Conservation (phyloP, 1,140 invertebrate species). For the Grapholita molesta region DNA sequence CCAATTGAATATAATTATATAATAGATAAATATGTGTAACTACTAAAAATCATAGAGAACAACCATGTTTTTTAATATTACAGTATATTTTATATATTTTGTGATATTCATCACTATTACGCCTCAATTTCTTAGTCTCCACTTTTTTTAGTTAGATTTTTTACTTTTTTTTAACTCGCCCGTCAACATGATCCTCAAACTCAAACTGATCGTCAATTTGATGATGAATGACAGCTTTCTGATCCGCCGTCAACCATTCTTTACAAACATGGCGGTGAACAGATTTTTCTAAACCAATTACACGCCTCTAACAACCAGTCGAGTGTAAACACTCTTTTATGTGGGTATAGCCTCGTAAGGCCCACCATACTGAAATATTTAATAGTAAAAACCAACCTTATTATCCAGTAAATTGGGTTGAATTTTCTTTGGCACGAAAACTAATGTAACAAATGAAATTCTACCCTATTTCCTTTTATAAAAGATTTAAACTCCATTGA, state of each 20-base stretch:
- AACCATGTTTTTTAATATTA: too few relatives aligned
- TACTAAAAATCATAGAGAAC: too few relatives aligned
- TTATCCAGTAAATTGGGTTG: too few relatives aligned
- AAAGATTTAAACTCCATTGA: too few relatives aligned
- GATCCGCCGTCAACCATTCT: not conserved
- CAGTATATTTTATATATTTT: not conserved
- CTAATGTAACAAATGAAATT: too few relatives aligned
- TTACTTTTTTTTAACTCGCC: not conserved
- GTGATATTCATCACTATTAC: not conserved
- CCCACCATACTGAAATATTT: too few relatives aligned
- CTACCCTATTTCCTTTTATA: too few relatives aligned
- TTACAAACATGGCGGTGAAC: conserved; percentile 43
- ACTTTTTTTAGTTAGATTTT: not conserved
- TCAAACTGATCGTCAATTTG: not conserved
- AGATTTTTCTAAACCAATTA: conserved; percentile 52
- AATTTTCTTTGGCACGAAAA: too few relatives aligned
- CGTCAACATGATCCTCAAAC: not conserved
- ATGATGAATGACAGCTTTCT: not conserved
- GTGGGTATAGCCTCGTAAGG: too few relatives aligned
- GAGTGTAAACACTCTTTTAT: conserved; percentile 42
- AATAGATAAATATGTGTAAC: too few relatives aligned
- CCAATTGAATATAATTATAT: too few relatives aligned
- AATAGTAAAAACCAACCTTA: too few relatives aligned
- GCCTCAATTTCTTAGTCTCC: not conserved
- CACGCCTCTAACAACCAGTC: conserved; percentile 45